A percentile compares a stretch with the other conserved stretches of the same genome.
These are phyloP conservation scores for Chiloscyllium punctatum DNA, from an alignment of 2,797 vertebrate species.

Conservation along the genomic window DNA sequence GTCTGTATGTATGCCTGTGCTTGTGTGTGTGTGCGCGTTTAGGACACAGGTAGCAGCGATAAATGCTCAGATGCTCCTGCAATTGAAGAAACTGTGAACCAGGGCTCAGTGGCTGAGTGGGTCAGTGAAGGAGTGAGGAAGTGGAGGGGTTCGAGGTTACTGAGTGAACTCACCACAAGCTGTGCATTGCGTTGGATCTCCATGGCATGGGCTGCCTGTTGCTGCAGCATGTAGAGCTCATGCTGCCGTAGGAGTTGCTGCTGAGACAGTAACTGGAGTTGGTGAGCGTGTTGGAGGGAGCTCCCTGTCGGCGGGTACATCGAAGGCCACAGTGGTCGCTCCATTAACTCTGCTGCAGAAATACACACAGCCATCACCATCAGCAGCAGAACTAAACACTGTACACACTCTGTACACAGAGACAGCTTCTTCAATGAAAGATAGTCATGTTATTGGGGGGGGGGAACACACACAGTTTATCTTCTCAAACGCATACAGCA, in stretches of 20 bases:
- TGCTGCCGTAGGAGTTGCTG: constrained; percentile 94
- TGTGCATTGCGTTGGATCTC: constrained; percentile 88
- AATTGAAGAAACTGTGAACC: too few relatives aligned
- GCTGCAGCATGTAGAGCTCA: constrained; percentile 90
- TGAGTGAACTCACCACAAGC: constrained; percentile 69
- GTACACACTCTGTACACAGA: background rate
- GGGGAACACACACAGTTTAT: background rate
- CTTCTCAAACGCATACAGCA: too few relatives aligned
- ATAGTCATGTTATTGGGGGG: background rate
- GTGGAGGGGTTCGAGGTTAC: background rate
- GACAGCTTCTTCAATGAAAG: background rate
- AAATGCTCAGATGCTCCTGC: background rate
- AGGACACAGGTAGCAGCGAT: background rate
- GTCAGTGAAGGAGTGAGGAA: too few relatives aligned
- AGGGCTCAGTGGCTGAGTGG: too few relatives aligned
- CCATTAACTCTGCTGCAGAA: constrained; percentile 78
- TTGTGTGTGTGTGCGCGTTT: too few relatives aligned
- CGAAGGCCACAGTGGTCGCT: constrained; percentile 82
- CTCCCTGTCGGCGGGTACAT: constrained; percentile 75
- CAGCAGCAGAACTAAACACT: background rate
- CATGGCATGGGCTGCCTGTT: constrained; percentile 89
- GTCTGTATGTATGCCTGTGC: too few relatives aligned
- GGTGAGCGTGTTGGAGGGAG: constrained; percentile 89
- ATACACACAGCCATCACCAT: background rate
- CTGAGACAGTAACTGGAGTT: constrained; percentile 93